Evolutionary conservation across 2,797 vertebrate species (phyloP).

Genomic region (Tolypeutes matacus): DNA sequence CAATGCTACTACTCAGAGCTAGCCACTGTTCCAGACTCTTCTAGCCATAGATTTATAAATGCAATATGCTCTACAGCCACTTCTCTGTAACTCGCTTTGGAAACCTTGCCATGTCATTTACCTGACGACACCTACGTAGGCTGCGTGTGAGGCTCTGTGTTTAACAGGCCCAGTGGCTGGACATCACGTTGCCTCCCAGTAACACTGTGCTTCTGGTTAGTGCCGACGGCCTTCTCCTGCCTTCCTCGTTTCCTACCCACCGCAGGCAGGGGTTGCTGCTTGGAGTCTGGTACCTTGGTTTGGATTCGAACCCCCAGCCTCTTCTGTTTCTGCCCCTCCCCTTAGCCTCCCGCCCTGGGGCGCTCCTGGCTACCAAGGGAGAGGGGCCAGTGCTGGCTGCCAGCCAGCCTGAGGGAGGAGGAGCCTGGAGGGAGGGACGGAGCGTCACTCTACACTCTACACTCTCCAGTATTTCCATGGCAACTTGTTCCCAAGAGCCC

Average conservation of each 20-base stretch:
- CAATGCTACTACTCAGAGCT: background rate
- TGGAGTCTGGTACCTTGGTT: conserved; percentile 59
- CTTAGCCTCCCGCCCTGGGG: background rate
- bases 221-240: background rate
- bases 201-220: fast-evolving
- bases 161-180: fast-evolving
- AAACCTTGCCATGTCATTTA: background rate
- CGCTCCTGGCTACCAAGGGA: too few relatives aligned
- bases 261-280: conserved; percentile 54
- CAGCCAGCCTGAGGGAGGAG: fast-evolving
- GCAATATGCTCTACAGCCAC: fast-evolving
- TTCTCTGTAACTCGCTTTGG: background rate
- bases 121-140: background rate
- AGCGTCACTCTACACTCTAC: background rate
- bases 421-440: background rate
- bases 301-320: conserved; percentile 67
- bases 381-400: background rate
- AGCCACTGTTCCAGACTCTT: background rate
- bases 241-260: conserved; percentile 2
- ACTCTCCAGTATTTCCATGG: background rate
- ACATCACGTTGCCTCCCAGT: fast-evolving
- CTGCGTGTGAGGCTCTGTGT: fast-evolving
- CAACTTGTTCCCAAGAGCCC: background rate
- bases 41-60: background rate
- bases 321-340: conserved; percentile 57